Evolutionary conservation across 2,113 vertebrate genomes (phyloP).

Genomic region (Trichomycterus rosablanca): DNA sequence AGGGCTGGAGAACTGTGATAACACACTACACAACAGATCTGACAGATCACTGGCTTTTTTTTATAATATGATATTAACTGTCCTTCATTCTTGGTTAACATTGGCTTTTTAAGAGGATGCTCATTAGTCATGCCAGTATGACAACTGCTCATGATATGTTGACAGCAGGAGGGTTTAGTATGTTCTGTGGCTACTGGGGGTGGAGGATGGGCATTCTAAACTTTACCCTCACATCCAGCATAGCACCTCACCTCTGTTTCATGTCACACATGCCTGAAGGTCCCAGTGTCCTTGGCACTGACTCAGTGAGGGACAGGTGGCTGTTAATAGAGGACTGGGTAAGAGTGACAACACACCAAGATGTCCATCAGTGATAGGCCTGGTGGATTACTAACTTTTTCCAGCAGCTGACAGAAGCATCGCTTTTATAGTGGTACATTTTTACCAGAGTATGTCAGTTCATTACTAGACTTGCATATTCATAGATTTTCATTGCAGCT

Average conservation of each 20-base stretch:
- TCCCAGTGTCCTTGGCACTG: constrained; percentile 47
- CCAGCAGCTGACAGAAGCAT: too few relatives aligned
- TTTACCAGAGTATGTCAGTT: too few relatives aligned
- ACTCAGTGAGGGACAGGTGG: constrained; percentile 51
- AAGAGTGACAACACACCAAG: constrained; percentile 24
- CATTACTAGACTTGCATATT: too few relatives aligned
- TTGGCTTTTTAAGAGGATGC: constrained; percentile 8
- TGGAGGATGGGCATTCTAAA: constrained; percentile 32
- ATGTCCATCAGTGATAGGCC: constrained; percentile 18
- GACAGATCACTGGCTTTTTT: too few relatives aligned
- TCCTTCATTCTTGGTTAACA: constrained; percentile 20
- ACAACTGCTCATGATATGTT: constrained; percentile 41
- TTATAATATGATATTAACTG: constrained; percentile 6
- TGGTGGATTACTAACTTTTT: constrained; percentile 18
- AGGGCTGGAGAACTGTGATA: too few relatives aligned
- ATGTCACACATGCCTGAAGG: constrained; percentile 46
- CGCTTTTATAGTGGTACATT: too few relatives aligned
- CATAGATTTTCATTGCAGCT: constrained; percentile 32
- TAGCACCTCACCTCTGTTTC: constrained; percentile 43
- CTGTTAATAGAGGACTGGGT: constrained; percentile 38
- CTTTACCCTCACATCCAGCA: constrained; percentile 40
- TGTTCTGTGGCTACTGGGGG: constrained; percentile 19
- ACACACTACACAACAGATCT: too few relatives aligned
- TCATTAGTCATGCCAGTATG: constrained; percentile 14
- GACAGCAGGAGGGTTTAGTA: constrained; percentile 31